Evolutionary conservation across 2,797 vertebrate species (phyloP).

Genomic region (Microchirus variegatus): DNA sequence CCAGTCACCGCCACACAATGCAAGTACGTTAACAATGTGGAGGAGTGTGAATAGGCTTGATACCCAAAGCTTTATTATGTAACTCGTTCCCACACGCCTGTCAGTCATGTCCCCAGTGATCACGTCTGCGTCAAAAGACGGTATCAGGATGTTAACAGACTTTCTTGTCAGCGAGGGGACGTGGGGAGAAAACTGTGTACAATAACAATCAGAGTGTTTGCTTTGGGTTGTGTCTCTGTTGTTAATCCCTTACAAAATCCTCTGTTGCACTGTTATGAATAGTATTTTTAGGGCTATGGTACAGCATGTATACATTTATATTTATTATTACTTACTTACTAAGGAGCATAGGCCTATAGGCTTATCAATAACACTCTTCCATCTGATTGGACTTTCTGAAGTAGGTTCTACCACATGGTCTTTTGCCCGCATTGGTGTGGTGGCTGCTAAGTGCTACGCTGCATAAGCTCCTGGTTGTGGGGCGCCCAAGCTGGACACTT

Average conservation of each 20-base stretch:
- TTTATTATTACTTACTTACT: too few relatives aligned
- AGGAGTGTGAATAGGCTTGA: slow-evolving; percentile 24
- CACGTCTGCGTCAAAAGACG: slow-evolving; percentile 37
- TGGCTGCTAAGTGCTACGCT: too few relatives aligned
- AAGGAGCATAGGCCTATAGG: too few relatives aligned
- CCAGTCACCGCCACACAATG: slow-evolving; percentile 19
- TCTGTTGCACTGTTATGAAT: too few relatives aligned
- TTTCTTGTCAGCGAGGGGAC: slow-evolving; percentile 33
- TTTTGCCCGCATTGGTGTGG: too few relatives aligned
- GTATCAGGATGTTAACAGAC: slow-evolving; percentile 52
- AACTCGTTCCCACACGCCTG: slow-evolving; percentile 35
- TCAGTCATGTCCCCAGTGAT: slow-evolving; percentile 40
- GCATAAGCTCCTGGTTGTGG: too few relatives aligned
- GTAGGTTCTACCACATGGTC: too few relatives aligned
- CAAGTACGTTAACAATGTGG: slow-evolving; percentile 40
- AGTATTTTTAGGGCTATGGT: too few relatives aligned
- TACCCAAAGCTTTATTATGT: slow-evolving; percentile 42
- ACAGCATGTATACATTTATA: too few relatives aligned
- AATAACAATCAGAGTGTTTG: slow-evolving; percentile 15
- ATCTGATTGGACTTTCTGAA: too few relatives aligned
- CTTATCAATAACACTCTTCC: too few relatives aligned
- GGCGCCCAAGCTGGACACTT: too few relatives aligned
- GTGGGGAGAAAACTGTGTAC: slow-evolving; percentile 21
- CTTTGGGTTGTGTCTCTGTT: background rate
- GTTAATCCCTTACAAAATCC: background rate